Evolutionary conservation across 2,113 vertebrate genomes (phyloP).

Genomic region (Toxotes jaculatrix): DNA sequence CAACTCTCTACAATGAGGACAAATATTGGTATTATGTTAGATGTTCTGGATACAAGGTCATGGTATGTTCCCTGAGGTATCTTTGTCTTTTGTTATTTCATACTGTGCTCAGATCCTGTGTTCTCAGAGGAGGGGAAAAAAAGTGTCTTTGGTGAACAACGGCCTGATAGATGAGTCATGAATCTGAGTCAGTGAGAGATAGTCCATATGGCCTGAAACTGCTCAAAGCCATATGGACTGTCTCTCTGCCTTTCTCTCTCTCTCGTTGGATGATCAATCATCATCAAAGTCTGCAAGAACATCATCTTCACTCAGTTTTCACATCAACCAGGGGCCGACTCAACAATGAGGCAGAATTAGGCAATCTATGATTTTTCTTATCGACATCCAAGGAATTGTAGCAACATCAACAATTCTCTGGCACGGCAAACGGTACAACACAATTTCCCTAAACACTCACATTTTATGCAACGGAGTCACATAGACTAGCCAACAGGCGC

Average conservation of each 20-base stretch:
- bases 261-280: constrained; percentile 51
- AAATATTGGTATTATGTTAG: constrained; percentile 7
- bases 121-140: constrained; percentile 21
- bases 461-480: not conserved
- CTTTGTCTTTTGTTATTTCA: constrained; percentile 50
- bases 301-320: constrained; percentile 29
- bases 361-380: constrained; percentile 33
- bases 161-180: constrained; percentile 63
- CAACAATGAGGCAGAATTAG: constrained; percentile 29
- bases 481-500: constrained; percentile 10
- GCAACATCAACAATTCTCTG: constrained; percentile 36
- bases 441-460: constrained; percentile 29
- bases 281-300: constrained; percentile 33
- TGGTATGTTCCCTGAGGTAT: constrained; percentile 37
- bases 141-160: constrained; percentile 32
- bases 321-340: constrained; percentile 36
- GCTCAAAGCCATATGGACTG: constrained; percentile 42
- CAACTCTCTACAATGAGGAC: not conserved
- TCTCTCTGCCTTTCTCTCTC: constrained; percentile 34
- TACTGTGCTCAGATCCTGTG: not conserved
- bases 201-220: constrained; percentile 48
- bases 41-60: constrained; percentile 13
- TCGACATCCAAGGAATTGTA: constrained; percentile 35
- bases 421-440: not conserved
- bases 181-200: constrained; percentile 57